phyloP scores from a whole-genome alignment of 2,888 invertebrate genomes.

The Chrysolina americana region DNA sequence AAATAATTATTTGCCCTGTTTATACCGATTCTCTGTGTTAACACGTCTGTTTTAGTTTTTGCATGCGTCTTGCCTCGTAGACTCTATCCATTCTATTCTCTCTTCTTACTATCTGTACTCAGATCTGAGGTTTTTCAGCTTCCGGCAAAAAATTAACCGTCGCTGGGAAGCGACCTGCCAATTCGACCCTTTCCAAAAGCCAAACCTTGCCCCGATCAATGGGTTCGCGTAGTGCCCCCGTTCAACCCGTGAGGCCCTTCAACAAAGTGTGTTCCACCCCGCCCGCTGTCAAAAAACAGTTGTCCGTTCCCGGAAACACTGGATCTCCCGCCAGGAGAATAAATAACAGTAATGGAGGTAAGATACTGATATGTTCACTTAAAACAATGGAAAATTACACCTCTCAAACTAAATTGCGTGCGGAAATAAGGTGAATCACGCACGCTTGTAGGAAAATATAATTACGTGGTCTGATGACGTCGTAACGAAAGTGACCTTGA shows the following conservation, averaged over 20 bases:
- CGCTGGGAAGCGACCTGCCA: constrained; percentile 78
- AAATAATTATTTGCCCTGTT: too few species aligned
- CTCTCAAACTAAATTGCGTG: too few species aligned
- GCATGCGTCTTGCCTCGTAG: too few species aligned
- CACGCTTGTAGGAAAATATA: too few species aligned
- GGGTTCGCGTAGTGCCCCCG: constrained; percentile 75
- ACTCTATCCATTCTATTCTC: too few species aligned
- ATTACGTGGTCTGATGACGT: too few species aligned
- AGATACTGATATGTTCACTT: constrained; percentile 19
- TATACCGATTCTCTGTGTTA: too few species aligned
- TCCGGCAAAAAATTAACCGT: constrained; percentile 86
- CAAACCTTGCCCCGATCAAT: constrained; percentile 90
- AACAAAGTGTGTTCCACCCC: constrained; percentile 86
- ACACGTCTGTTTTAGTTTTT: too few species aligned
- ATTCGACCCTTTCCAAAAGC: constrained; percentile 82
- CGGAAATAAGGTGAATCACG: too few species aligned
- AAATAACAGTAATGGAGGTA: constrained; percentile 47
- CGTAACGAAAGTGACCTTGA: too few species aligned
- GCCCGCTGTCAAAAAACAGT: constrained; percentile 87
- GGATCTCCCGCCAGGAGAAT: constrained; percentile 77
- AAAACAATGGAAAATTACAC: too few species aligned
- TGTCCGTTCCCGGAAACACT: constrained; percentile 75
- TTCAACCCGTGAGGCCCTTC: constrained; percentile 71
- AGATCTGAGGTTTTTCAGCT: constrained; percentile 71
- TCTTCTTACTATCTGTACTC: neutral